phyloP scores from a whole-genome alignment of 2,113 vertebrate genomes.

The Eolophus roseicapilla region DNA sequence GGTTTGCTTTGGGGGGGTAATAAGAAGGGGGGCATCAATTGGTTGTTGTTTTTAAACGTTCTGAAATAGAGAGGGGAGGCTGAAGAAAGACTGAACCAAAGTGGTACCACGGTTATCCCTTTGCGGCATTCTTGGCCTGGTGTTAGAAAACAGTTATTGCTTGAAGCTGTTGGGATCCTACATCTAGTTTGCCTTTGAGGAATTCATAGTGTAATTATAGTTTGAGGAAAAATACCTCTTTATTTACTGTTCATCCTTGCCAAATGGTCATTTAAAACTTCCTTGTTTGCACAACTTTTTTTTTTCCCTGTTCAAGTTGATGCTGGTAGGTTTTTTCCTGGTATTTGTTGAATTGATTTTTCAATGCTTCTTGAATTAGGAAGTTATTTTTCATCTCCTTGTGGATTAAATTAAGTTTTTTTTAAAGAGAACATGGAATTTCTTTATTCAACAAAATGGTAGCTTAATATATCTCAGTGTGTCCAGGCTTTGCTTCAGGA shows the following conservation, averaged over 20 bases:
- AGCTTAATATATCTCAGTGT: neutral
- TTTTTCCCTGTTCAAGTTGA: neutral
- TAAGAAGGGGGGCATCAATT: neutral
- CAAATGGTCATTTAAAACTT: neutral
- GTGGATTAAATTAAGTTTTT: neutral
- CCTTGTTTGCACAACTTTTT: neutral
- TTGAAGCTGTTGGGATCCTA: neutral
- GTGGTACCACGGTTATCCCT: fast-evolving
- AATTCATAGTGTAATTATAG: neutral
- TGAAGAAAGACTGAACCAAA: neutral
- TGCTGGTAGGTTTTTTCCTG: neutral
- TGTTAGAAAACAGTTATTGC: neutral
- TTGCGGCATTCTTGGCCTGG: fast-evolving
- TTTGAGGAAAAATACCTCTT: neutral
- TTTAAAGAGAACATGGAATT: neutral
- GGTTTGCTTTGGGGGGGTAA: neutral
- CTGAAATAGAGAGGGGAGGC: neutral
- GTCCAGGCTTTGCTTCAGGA: neutral
- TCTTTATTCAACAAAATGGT: neutral
- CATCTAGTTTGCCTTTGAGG: neutral
- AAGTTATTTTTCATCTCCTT: neutral
- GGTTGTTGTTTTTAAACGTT: neutral
- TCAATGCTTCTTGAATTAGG: neutral
- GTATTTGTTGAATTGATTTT: neutral
- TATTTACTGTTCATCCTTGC: neutral